These are phyloP conservation scores for Vanessa atalanta DNA, from an alignment of 1,140 invertebrate species.

Conservation along the genomic window DNA sequence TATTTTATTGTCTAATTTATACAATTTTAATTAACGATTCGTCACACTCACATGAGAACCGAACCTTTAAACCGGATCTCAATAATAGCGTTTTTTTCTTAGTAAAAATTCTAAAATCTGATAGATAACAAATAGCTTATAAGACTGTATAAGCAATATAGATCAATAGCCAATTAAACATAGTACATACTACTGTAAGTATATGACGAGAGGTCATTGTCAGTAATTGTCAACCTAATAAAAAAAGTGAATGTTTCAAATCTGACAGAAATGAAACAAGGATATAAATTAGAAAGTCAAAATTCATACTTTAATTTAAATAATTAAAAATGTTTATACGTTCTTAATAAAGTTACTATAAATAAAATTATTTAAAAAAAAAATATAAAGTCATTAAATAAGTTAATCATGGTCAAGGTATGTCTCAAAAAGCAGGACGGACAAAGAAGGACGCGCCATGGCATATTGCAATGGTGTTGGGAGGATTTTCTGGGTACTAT, in stretches of 20 bases:
- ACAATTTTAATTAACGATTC: too few relatives aligned
- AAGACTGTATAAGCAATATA: too few relatives aligned
- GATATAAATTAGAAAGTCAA: neutral
- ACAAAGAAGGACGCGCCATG: conserved; percentile 26
- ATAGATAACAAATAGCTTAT: too few relatives aligned
- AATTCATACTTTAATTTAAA: too few relatives aligned
- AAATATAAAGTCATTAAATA: neutral
- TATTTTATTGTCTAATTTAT: too few relatives aligned
- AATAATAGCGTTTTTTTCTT: too few relatives aligned
- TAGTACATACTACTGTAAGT: too few relatives aligned
- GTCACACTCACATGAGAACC: too few relatives aligned
- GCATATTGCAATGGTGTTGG: conserved; percentile 31
- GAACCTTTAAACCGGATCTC: too few relatives aligned
- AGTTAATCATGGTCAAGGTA: conserved; percentile 9
- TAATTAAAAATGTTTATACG: too few relatives aligned
- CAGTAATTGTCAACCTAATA: neutral
- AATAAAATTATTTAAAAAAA: neutral
- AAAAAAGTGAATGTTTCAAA: neutral
- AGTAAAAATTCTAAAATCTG: too few relatives aligned
- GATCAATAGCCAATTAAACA: too few relatives aligned
- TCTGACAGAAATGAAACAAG: neutral
- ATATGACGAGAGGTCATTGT: neutral
- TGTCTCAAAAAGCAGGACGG: conserved; percentile 15
- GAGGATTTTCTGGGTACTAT: conserved; percentile 36
- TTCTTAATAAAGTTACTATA: neutral